Evolutionary conservation across 2,797 vertebrate species (phyloP).

Genomic region (Myotis planiceps): DNA sequence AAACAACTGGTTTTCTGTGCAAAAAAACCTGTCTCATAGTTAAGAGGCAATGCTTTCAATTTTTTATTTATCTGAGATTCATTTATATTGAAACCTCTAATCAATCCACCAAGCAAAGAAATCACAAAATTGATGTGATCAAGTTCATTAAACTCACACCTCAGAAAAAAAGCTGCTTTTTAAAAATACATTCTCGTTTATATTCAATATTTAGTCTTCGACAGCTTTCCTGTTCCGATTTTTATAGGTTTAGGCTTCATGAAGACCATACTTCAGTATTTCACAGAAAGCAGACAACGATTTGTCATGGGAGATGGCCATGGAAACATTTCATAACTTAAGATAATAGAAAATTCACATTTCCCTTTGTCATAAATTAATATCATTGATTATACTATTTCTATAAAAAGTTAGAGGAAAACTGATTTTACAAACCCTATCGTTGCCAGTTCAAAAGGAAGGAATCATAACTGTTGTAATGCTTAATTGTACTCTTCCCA

Average conservation of each 20-base stretch:
- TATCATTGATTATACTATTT: slow-evolving; percentile 7
- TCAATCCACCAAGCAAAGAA: not conserved
- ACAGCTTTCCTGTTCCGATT: not conserved
- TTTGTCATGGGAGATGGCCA: not conserved
- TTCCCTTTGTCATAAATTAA: slow-evolving; percentile 64
- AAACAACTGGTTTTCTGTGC: slow-evolving; percentile 28
- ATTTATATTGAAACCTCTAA: not conserved
- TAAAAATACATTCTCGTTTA: not conserved
- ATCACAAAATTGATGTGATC: slow-evolving; percentile 18
- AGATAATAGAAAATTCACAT: not conserved
- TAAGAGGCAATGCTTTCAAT: slow-evolving; percentile 9
- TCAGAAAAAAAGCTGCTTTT: slow-evolving; percentile 5
- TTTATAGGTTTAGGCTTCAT: not conserved
- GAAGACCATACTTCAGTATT: not conserved
- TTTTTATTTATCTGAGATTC: slow-evolving; percentile 37
- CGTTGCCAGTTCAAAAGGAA: slow-evolving; percentile 22
- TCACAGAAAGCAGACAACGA: not conserved
- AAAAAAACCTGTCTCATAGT: not conserved
- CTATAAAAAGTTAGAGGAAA: slow-evolving; percentile 25
- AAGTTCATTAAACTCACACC: slow-evolving; percentile 56
- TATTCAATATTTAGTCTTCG: not conserved
- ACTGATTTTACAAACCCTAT: not conserved
- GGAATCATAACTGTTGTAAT: not conserved
- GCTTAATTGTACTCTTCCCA: slow-evolving; percentile 57
- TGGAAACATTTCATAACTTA: slow-evolving; percentile 39